phyloP scores from a whole-genome alignment of 2,797 vertebrate species.

The Phrynocephalus vlangalii region DNA sequence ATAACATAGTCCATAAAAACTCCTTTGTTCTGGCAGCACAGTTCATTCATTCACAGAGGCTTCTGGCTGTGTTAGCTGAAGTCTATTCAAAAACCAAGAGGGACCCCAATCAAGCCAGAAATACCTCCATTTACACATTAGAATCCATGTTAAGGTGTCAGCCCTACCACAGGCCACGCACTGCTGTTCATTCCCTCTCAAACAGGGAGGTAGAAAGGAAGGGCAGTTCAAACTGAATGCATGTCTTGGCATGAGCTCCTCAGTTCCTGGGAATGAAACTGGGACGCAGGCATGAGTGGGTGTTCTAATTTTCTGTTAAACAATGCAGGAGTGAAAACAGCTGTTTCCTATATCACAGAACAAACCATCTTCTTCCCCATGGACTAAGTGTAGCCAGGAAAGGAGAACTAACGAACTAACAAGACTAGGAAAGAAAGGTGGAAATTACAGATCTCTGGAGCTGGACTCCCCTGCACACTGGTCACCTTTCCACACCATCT shows the following conservation, averaged over 20 bases:
- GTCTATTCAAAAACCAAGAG: constrained; percentile 4
- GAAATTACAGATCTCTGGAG: neutral
- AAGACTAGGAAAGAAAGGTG: neutral
- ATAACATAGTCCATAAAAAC: constrained; percentile 12
- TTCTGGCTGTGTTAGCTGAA: constrained; percentile 29
- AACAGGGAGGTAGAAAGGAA: constrained; percentile 39
- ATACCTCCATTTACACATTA: constrained; percentile 6
- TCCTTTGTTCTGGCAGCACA: constrained; percentile 25
- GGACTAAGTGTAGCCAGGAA: constrained; percentile 31
- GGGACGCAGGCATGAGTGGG: constrained; percentile 50
- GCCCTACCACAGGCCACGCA: constrained; percentile 25
- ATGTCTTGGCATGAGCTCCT: constrained; percentile 29
- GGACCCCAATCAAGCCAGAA: constrained; percentile 36
- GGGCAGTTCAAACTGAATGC: constrained; percentile 33
- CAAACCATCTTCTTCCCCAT: constrained; percentile 35
- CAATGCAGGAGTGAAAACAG: constrained; percentile 61
- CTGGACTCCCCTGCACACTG: neutral
- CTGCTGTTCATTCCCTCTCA: constrained; percentile 44
- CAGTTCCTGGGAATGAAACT: constrained; percentile 53
- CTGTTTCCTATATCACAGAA: constrained; percentile 49
- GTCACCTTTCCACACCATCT: neutral
- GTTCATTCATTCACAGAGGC: constrained; percentile 34
- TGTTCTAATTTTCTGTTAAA: constrained; percentile 59
- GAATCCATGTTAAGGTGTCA: constrained; percentile 31
- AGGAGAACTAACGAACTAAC: constrained; percentile 17